A percentile compares a stretch with the other conserved stretches of the same genome.
phyloP scores from a whole-genome alignment of 2,797 vertebrate genomes.

The Enteromius radiatus region DNA sequence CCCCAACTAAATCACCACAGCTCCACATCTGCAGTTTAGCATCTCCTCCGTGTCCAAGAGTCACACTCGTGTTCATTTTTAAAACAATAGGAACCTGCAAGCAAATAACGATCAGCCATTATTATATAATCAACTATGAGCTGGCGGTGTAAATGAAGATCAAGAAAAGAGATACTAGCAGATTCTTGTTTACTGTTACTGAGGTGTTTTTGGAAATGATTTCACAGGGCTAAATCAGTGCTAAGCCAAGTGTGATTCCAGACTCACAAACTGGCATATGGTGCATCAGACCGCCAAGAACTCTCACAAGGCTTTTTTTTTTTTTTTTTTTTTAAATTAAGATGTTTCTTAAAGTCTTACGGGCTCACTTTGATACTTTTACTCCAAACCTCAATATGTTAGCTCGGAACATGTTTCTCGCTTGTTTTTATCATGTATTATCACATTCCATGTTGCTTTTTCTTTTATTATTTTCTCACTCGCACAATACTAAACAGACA shows the following conservation, averaged over 20 bases:
- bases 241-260: conserved; percentile 50
- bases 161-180: conserved; percentile 34
- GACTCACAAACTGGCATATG: conserved; percentile 43
- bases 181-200: conserved; percentile 46
- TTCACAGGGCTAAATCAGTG: conserved; percentile 48
- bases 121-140: conserved; percentile 26
- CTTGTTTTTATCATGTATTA: conserved; percentile 27
- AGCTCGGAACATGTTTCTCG: conserved; percentile 8
- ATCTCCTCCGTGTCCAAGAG: conserved; percentile 11
- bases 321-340: conserved; percentile 18
- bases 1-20: conserved; percentile 37
- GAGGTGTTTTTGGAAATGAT: conserved; percentile 54
- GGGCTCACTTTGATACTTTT: conserved; percentile 21
- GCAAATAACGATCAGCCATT: conserved; percentile 1
- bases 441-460: conserved; percentile 36
- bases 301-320: conserved; percentile 12
- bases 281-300: conserved; percentile 41
- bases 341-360: conserved; percentile 39
- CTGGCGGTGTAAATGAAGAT: conserved; percentile 8
- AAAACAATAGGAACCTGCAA: conserved; percentile 15
- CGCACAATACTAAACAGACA: conserved; percentile 34
- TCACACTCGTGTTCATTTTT: not conserved
- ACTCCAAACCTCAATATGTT: conserved; percentile 31
- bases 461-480: conserved; percentile 21
- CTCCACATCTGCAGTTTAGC: conserved; percentile 42